Conservation (phyloP, 2,888 invertebrate species). For the Portevinia maculata region DNA sequence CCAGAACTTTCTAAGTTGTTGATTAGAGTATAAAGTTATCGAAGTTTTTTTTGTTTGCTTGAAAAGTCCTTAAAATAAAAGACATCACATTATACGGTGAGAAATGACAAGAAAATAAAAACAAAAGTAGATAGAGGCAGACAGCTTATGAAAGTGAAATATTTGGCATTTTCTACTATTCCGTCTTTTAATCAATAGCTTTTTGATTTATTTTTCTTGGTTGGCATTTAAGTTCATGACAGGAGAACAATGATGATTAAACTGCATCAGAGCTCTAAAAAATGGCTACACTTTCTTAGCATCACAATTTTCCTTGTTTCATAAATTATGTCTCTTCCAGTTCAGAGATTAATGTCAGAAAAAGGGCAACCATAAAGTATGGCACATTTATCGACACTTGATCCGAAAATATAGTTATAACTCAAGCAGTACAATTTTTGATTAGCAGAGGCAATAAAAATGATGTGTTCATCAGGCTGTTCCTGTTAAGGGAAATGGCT, state of each 20-base stretch:
- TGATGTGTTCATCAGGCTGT: conserved; percentile 3
- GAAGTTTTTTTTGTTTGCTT: conserved; percentile 34
- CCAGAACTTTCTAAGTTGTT: conserved; percentile 18
- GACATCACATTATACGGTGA: neutral
- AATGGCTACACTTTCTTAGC: neutral
- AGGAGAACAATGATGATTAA: neutral
- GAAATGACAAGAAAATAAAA: too few species aligned
- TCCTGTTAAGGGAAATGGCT: neutral
- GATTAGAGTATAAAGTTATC: conserved; percentile 3
- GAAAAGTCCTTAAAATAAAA: conserved; percentile 1
- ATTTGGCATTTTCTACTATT: neutral
- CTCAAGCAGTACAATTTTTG: conserved; percentile 26
- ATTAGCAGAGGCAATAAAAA: conserved; percentile 15
- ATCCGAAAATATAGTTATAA: conserved; percentile 8
- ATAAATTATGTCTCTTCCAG: neutral
- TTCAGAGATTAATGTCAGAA: conserved; percentile 2
- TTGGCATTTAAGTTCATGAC: neutral
- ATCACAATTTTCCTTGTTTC: neutral
- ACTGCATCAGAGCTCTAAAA: conserved; percentile 8
- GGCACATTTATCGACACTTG: conserved; percentile 21
- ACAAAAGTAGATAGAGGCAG: neutral
- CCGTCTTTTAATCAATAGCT: neutral
- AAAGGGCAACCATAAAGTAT: conserved; percentile 11
- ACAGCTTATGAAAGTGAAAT: neutral
- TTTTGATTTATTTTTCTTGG: conserved; percentile 2